Evolutionary conservation across 2,888 invertebrate genomes (phyloP).

Genomic region (Pharmacophagus antenor): DNA sequence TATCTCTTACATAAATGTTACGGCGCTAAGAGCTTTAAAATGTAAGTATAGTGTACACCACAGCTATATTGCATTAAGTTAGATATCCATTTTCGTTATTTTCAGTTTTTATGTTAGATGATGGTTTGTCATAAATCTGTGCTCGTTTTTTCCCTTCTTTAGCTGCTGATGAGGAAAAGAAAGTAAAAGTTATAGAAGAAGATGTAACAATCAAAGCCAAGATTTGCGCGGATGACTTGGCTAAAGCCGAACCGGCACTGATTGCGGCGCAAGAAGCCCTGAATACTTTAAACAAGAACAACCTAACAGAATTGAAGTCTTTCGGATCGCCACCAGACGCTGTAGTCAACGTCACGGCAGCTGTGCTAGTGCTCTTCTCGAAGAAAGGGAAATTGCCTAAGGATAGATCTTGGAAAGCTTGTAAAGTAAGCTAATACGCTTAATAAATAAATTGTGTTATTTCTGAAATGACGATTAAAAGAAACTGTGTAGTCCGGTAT

Average conservation of each 20-base stretch:
- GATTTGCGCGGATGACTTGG: slow-evolving; percentile 93
- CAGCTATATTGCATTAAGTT: too few relatives aligned
- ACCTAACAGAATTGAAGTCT: slow-evolving; percentile 95
- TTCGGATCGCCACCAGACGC: slow-evolving; percentile 95
- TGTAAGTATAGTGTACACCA: too few relatives aligned
- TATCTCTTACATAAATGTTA: too few relatives aligned
- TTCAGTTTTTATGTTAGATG: too few relatives aligned
- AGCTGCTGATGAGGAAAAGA: slow-evolving; percentile 92
- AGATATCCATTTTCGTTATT: too few relatives aligned
- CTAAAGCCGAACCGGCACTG: slow-evolving; percentile 94
- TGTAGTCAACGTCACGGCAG: slow-evolving; percentile 92
- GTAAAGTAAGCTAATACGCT: slow-evolving; percentile 79
- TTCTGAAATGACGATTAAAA: too few relatives aligned
- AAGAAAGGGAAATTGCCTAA: slow-evolving; percentile 92
- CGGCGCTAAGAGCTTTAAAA: too few relatives aligned
- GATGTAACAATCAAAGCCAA: slow-evolving; percentile 91
- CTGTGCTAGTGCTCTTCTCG: slow-evolving; percentile 92
- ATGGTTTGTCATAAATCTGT: neutral
- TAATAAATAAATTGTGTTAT: neutral
- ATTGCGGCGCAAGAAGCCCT: slow-evolving; percentile 94
- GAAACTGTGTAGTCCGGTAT: too few relatives aligned
- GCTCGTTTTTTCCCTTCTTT: too few relatives aligned
- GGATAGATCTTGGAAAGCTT: slow-evolving; percentile 95
- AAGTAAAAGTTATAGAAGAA: slow-evolving; percentile 93
- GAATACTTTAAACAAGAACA: slow-evolving; percentile 95